Percentiles rank a stretch among this genome's conserved stretches.
phyloP scores from a whole-genome alignment of 1,140 invertebrate genomes.

The Ooceraea biroi region DNA sequence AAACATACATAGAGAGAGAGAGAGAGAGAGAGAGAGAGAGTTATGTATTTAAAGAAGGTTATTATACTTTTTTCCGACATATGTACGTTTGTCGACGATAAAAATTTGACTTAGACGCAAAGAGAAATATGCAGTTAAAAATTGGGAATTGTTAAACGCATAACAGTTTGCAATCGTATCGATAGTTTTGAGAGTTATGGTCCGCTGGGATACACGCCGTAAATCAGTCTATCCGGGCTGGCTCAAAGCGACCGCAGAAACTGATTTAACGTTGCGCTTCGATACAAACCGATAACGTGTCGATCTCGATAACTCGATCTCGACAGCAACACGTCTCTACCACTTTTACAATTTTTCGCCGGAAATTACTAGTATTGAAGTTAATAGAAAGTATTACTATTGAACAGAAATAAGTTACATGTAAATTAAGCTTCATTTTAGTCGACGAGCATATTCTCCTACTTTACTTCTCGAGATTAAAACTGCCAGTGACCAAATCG shows the following conservation, averaged over 20 bases:
- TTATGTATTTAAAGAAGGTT: too few species aligned
- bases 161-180: not conserved
- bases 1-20: too few species aligned
- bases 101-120: not conserved
- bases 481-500: not conserved
- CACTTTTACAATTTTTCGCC: not conserved
- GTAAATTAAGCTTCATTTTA: conserved; percentile 6
- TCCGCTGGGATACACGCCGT: conserved; percentile 16
- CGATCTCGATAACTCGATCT: conserved; percentile 14
- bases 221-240: conserved; percentile 41
- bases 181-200: conserved; percentile 46
- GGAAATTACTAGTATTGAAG: not conserved
- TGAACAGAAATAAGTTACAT: not conserved
- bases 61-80: not conserved
- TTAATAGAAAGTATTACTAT: not conserved
- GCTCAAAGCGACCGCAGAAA: conserved; percentile 46
- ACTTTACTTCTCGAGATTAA: conserved; percentile 39
- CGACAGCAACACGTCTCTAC: not conserved
- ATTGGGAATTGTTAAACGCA: conserved; percentile 20
- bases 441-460: conserved; percentile 7
- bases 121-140: not conserved
- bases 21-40: too few species aligned
- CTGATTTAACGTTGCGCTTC: conserved; percentile 41
- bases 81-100: not conserved
- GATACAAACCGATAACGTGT: conserved; percentile 37